Conservation (phyloP, 2,797 vertebrate species). For the Labroides dimidiatus region DNA sequence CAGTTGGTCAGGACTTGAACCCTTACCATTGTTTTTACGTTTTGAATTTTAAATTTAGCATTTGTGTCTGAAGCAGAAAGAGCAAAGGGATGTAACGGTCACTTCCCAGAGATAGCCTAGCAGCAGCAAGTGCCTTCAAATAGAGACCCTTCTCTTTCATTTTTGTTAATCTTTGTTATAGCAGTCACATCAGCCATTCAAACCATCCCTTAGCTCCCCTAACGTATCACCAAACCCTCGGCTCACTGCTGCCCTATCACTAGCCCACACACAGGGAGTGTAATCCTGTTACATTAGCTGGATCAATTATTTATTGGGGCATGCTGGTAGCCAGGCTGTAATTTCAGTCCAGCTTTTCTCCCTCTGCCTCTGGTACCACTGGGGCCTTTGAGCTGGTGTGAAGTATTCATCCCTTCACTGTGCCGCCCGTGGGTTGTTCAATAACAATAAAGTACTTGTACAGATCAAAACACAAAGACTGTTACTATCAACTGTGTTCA, state of each 20-base stretch:
- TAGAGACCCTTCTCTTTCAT: no score
- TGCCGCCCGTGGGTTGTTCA: constrained; percentile 15
- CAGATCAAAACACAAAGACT: not conserved
- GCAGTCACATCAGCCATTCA: not conserved
- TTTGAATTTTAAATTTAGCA: no score
- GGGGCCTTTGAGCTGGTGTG: constrained; percentile 39
- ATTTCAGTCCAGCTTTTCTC: constrained; percentile 75
- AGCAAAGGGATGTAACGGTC: no score
- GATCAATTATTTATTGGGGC: constrained; percentile 84
- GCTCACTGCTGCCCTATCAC: constrained; percentile 49
- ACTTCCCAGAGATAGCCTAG: no score
- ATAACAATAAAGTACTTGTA: not conserved
- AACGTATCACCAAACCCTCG: constrained; percentile 34
- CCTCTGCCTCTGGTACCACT: constrained; percentile 26
- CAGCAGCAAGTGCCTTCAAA: no score
- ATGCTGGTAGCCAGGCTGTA: constrained; percentile 74
- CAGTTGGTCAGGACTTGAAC: no score
- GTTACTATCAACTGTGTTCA: not conserved
- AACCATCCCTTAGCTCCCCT: constrained; percentile 10
- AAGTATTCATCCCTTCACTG: constrained; percentile 37
- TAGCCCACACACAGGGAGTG: constrained; percentile 57
- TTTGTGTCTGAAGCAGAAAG: no score
- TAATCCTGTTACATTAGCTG: constrained; percentile 80
- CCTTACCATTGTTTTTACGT: no score
- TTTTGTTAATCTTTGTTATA: not conserved